Evolutionary conservation across 2,888 invertebrate species (phyloP).

Genomic region (Spisula subtruncata): DNA sequence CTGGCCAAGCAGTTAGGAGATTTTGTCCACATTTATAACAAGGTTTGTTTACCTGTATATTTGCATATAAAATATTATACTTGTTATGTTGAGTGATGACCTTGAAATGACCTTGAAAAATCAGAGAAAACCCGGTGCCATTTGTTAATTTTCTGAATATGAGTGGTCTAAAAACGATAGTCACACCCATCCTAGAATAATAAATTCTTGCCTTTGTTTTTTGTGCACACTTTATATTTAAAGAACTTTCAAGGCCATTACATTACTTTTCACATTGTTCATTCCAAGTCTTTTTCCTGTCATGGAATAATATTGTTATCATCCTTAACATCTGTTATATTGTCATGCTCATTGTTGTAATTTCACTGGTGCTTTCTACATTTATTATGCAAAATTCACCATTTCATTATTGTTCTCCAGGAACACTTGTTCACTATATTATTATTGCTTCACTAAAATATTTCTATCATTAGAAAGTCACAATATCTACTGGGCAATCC

Average conservation of each 20-base stretch:
- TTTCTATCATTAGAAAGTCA: no score
- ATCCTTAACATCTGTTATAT: neutral
- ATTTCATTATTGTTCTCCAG: no score
- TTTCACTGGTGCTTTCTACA: neutral
- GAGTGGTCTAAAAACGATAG: neutral
- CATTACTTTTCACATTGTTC: neutral
- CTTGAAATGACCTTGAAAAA: constrained; percentile 12
- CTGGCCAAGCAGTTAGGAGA: constrained; percentile 87
- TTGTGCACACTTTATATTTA: neutral
- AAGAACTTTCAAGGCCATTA: neutral
- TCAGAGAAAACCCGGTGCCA: neutral
- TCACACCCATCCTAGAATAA: neutral
- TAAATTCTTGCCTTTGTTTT: neutral
- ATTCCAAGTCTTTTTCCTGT: no score
- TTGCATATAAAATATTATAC: neutral
- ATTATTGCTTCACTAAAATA: no score
- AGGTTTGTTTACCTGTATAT: constrained; percentile 75
- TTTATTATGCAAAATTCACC: no score
- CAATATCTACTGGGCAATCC: no score
- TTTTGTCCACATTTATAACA: constrained; percentile 87
- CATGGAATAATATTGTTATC: neutral
- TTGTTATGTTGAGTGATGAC: neutral
- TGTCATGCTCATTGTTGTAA: neutral
- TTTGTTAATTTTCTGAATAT: neutral
- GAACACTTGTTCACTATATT: no score